Percentiles rank a stretch among this genome's conserved stretches.
Evolutionary conservation across 2,113 vertebrate species (phyloP).

Genomic region (Peucedramus taeniatus): DNA sequence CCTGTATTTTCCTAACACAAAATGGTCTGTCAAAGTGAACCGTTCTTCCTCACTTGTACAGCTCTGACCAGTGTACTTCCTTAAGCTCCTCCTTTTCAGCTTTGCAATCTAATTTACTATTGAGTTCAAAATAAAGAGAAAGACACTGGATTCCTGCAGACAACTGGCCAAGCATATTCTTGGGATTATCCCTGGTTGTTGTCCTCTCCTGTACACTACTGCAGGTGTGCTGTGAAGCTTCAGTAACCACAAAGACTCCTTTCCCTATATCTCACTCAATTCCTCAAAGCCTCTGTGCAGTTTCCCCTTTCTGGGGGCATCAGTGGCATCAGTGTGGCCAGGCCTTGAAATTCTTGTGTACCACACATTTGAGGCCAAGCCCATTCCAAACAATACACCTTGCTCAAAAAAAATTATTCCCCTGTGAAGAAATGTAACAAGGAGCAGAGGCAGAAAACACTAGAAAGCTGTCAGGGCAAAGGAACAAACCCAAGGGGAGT

Average conservation of each 20-base stretch:
- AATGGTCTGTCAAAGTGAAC: background rate
- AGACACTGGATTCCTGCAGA: background rate
- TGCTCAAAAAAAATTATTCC: background rate
- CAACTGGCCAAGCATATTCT: background rate
- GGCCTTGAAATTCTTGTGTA: background rate
- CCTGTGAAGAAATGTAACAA: background rate
- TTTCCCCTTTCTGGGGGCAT: background rate
- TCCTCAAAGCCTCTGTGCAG: background rate
- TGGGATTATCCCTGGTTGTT: background rate
- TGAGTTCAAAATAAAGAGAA: background rate
- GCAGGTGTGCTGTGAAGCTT: background rate
- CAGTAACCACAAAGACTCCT: background rate
- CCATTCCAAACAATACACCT: background rate
- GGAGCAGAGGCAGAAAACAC: background rate
- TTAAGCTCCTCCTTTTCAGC: background rate
- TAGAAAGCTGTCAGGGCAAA: fast-evolving
- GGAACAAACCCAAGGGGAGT: background rate
- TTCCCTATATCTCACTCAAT: background rate
- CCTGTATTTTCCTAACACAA: background rate
- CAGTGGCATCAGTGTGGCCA: background rate
- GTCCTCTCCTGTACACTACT: background rate
- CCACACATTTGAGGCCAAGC: background rate
- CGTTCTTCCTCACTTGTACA: background rate
- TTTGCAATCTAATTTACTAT: background rate
- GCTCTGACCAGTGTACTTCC: background rate